Percentiles rank a stretch among this genome's conserved stretches.
Conservation (phyloP, 1,140 invertebrate genomes). For the Varroa destructor region DNA sequence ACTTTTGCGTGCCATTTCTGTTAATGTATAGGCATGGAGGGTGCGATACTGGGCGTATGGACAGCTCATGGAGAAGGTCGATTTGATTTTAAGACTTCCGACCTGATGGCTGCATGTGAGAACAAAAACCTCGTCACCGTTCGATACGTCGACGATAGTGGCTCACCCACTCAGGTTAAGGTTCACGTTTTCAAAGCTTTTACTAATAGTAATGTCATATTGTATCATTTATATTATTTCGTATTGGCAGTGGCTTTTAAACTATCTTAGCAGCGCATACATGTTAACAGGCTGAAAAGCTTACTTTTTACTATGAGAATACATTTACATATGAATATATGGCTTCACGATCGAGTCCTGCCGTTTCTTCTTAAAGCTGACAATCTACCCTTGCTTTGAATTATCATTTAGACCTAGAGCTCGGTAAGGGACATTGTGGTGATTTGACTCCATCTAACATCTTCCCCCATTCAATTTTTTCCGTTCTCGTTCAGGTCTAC, state of each 20-base stretch:
- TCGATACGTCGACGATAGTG: conserved; percentile 67
- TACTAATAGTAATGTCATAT: neutral
- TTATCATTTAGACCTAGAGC: no score
- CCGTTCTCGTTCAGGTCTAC: conserved; percentile 44
- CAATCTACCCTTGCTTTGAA: no score
- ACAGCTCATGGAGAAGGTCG: conserved; percentile 88
- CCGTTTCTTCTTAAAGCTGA: no score
- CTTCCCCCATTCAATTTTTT: neutral
- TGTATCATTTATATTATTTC: neutral
- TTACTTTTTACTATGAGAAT: no score
- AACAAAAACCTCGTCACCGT: conserved; percentile 55
- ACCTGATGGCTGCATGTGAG: conserved; percentile 48
- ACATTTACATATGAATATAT: no score
- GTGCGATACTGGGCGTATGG: conserved; percentile 75
- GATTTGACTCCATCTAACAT: conserved; percentile 5
- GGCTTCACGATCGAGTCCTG: no score
- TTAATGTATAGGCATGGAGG: conserved; percentile 52
- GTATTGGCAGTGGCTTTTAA: no score
- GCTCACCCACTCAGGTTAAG: conserved; percentile 51
- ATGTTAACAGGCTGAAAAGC: no score
- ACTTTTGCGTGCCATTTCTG: no score
- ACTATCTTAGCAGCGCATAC: no score
- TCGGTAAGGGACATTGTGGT: neutral
- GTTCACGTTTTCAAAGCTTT: neutral
- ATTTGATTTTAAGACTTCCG: conserved; percentile 46